These are phyloP conservation scores for Hycleus phaleratus DNA, from an alignment of 1,140 invertebrate species.

Conservation along the genomic window DNA sequence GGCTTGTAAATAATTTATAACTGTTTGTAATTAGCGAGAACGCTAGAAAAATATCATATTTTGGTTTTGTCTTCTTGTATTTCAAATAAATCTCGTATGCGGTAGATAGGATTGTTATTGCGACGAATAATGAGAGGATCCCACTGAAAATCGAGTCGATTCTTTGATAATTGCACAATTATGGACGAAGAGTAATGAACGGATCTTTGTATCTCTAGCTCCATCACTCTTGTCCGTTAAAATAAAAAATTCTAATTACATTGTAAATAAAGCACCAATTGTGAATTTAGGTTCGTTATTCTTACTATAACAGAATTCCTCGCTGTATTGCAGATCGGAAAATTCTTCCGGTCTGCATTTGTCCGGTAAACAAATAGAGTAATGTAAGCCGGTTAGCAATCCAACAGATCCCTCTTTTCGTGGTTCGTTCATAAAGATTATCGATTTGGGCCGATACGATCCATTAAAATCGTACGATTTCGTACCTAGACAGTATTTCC, in stretches of 20 bases:
- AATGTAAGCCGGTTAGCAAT: background rate
- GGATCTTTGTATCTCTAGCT: too few species aligned
- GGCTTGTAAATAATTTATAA: constrained; percentile 31
- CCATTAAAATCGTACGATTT: background rate
- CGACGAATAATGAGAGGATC: too few species aligned
- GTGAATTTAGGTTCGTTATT: background rate
- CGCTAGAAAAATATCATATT: constrained; percentile 24
- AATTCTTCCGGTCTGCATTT: background rate
- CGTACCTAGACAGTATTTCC: background rate
- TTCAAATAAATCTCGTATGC: too few species aligned
- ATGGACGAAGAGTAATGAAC: too few species aligned
- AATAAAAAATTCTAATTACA: background rate
- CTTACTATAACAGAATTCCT: constrained; percentile 11
- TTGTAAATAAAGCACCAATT: constrained; percentile 8
- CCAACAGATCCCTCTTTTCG: background rate
- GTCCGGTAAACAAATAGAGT: constrained; percentile 1
- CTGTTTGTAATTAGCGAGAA: constrained; percentile 42
- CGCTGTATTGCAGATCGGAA: background rate
- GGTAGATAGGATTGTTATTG: too few species aligned
- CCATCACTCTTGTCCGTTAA: background rate
- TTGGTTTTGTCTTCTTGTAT: constrained; percentile 9
- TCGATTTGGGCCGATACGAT: too few species aligned
- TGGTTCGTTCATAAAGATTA: background rate
- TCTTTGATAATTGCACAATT: too few species aligned
- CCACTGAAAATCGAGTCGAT: too few species aligned